Percentiles rank a stretch among this genome's conserved stretches.
phyloP scores from a whole-genome alignment of 2,888 invertebrate genomes.

The Habroteleia sp. region DNA sequence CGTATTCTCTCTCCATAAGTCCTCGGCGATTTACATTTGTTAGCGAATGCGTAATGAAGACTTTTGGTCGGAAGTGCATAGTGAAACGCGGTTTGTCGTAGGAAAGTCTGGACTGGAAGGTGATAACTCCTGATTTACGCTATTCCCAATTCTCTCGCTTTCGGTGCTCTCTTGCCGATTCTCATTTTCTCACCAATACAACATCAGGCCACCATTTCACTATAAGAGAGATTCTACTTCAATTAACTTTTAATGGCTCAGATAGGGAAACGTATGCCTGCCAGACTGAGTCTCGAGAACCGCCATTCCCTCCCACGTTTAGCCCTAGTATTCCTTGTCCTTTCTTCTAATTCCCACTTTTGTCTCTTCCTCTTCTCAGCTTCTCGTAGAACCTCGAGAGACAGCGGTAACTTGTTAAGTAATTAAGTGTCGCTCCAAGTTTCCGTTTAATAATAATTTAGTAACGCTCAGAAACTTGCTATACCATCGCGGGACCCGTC shows the following conservation, averaged over 20 bases:
- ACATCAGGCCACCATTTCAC: constrained; percentile 61
- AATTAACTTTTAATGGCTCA: constrained; percentile 77
- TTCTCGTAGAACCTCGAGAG: constrained; percentile 66
- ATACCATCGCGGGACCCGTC: constrained; percentile 67
- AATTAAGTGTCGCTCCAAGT: constrained; percentile 76
- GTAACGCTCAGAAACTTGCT: constrained; percentile 71
- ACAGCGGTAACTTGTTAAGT: constrained; percentile 76
- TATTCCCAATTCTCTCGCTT: constrained; percentile 67
- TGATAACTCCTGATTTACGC: constrained; percentile 77
- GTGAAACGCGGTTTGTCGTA: constrained; percentile 66
- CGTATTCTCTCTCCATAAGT: constrained; percentile 54
- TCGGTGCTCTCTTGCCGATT: constrained; percentile 58
- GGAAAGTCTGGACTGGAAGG: constrained; percentile 72
- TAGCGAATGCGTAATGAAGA: constrained; percentile 75
- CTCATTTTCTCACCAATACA: constrained; percentile 67
- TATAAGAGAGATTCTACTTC: constrained; percentile 73
- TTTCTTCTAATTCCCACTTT: constrained; percentile 60
- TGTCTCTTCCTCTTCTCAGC: constrained; percentile 62
- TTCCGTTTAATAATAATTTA: constrained; percentile 76
- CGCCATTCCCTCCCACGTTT: constrained; percentile 40
- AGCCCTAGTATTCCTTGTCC: constrained; percentile 34
- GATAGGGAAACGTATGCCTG: constrained; percentile 76
- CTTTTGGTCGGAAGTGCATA: constrained; percentile 68
- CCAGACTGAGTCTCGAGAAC: constrained; percentile 64
- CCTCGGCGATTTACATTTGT: constrained; percentile 75